A percentile compares a stretch with the other conserved stretches of the same genome.
These are phyloP conservation scores for Stenurella melanura DNA, from an alignment of 2,888 invertebrate genomes.

Conservation along the genomic window DNA sequence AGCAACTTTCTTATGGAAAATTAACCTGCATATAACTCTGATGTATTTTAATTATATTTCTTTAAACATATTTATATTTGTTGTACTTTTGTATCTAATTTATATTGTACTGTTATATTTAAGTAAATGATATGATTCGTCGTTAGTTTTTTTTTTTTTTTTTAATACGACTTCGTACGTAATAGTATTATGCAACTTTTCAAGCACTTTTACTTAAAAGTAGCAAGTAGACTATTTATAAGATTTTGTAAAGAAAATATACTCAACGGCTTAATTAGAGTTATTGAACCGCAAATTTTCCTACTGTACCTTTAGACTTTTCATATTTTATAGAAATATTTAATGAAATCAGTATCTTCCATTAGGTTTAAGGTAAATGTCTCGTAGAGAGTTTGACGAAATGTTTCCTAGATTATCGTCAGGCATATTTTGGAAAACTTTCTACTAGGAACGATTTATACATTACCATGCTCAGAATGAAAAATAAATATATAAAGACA, in stretches of 20 bases:
- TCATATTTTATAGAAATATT: slow-evolving; percentile 44
- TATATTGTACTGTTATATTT: slow-evolving; percentile 34
- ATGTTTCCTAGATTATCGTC: background rate
- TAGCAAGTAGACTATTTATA: slow-evolving; percentile 21
- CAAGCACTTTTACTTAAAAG: slow-evolving; percentile 30
- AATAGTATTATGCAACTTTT: slow-evolving; percentile 8
- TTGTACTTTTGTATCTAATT: slow-evolving; percentile 33
- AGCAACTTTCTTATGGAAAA: slow-evolving; percentile 32
- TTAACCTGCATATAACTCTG: slow-evolving; percentile 5
- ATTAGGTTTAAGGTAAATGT: slow-evolving; percentile 42
- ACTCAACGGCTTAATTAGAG: slow-evolving; percentile 31
- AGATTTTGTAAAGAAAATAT: slow-evolving; percentile 29
- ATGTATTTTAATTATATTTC: slow-evolving; percentile 30
- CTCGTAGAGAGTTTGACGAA: slow-evolving; percentile 8
- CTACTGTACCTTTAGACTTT: slow-evolving; percentile 33
- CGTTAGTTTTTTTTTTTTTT: slow-evolving; percentile 27
- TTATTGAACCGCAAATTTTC: slow-evolving; percentile 30
- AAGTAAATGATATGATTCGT: slow-evolving; percentile 31
- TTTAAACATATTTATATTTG: slow-evolving; percentile 22
- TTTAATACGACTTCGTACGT: background rate
- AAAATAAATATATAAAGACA: slow-evolving; percentile 31
- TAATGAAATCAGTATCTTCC: slow-evolving; percentile 47
- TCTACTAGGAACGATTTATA: slow-evolving; percentile 2
- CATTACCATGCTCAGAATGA: slow-evolving; percentile 24
- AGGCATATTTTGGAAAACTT: slow-evolving; percentile 21